Base-by-base conservation (phyloP, 1,140 invertebrate species). In the Trichogramma pretiosum region DNA sequence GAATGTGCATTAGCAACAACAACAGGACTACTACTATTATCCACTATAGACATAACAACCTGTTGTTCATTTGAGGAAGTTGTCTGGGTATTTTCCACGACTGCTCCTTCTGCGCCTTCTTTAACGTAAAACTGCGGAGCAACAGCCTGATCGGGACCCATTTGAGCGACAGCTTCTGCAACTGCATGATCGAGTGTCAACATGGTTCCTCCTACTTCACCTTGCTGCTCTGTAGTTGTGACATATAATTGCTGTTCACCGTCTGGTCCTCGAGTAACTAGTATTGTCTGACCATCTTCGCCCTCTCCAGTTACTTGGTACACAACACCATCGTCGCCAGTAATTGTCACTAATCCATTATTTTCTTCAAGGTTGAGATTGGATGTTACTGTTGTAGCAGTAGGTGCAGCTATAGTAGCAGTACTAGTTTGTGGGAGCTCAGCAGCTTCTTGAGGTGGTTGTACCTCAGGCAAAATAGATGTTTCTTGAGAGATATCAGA, bases 231-330 rank as follows among this genome's bases (percentile, higher is more conserved):
- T 0, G 78, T 77, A 3, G 84, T 84, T 3, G 84, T 83, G 0
- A 84, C 84, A 45, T 82, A 77, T 10, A 82, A 76, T 48, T 82
- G 79, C 33, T 84, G 83, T 45, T 81, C 77, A 0, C 82, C 83
- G 50, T 83, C 79, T 8, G 79, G 79, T 2, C 78, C 80, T 37
- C 79, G 76, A 4, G 82, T 79, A 3, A 84, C 79, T 8, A 84
- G 57, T 17, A 86, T 64, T 0, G 83, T 85, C 56, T 86, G 83
- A 0, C 84, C 84, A 21, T 80, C 79, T 47, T 85, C 83, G 50
- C 83, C 85, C 56, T 87, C 81, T 7, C 85, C 84, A 1, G 85
- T 79, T 17, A 89, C 83, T 70, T 76, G 74, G 55, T 75, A 77
- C 24, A 77, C 65, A 2, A 75, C 63, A 11, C 75, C 74, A 43